Evolutionary conservation across 2,113 vertebrate species (phyloP).

Genomic region (Aix galericulata): DNA sequence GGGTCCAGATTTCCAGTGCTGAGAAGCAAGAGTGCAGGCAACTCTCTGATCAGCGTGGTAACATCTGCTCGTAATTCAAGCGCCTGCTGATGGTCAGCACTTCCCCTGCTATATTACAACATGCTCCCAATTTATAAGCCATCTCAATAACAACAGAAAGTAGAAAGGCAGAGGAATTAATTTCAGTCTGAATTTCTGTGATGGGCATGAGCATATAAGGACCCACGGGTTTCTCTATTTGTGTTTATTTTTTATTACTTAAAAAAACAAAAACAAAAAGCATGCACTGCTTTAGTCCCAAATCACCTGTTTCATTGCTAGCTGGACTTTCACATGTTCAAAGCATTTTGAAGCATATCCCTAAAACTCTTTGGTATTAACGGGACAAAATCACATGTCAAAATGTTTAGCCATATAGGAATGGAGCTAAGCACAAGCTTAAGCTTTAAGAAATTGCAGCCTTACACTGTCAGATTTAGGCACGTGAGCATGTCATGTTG

Average conservation of each 20-base stretch:
- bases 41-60: neutral
- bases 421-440: neutral
- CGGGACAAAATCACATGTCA: neutral
- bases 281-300: neutral
- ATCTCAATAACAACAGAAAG: neutral
- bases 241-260: neutral
- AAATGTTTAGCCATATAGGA: neutral
- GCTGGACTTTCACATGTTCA: neutral
- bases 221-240: neutral
- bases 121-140: neutral
- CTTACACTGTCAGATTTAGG: neutral
- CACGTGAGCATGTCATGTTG: neutral
- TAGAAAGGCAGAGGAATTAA: neutral
- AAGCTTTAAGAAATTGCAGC: neutral
- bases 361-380: neutral
- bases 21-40: neutral
- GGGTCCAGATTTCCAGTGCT: neutral
- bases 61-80: slow-evolving; percentile 20
- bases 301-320: neutral
- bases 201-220: neutral
- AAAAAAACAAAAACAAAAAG: neutral
- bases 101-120: slow-evolving; percentile 7
- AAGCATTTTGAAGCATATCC: neutral
- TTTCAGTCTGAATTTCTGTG: neutral
- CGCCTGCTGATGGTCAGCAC: slow-evolving; percentile 46